phyloP scores from a whole-genome alignment of 1,140 invertebrate genomes.

The Acyrthosiphon pisum region DNA sequence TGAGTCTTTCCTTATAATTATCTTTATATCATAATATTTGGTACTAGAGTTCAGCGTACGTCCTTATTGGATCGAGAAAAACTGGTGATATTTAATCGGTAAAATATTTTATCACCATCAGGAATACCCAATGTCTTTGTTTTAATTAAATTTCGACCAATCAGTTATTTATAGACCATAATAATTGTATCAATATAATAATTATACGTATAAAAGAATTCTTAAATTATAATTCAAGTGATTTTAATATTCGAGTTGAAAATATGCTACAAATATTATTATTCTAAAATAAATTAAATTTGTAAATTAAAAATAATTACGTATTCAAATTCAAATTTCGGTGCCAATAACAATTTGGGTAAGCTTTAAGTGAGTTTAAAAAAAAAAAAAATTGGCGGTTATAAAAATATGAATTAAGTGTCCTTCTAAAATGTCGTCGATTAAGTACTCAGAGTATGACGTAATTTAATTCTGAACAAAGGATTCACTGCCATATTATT shows the following conservation, averaged over 20 bases:
- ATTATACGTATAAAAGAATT: background rate
- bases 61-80: background rate
- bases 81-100: slow-evolving; percentile 6
- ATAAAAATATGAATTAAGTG: slow-evolving; percentile 9
- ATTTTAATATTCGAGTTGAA: background rate
- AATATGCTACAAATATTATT: slow-evolving; percentile 9
- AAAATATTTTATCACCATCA: background rate
- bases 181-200: background rate
- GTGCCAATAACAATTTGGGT: background rate
- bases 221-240: slow-evolving; percentile 4
- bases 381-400: background rate
- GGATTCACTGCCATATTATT: slow-evolving; percentile 19
- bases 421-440: slow-evolving; percentile 10
- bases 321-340: slow-evolving; percentile 26
- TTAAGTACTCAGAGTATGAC: background rate
- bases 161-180: background rate
- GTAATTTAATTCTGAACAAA: slow-evolving; percentile 5
- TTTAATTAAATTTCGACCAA: background rate
- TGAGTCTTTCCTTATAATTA: slow-evolving; percentile 27
- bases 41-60: background rate
- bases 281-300: slow-evolving; percentile 35
- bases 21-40: slow-evolving; percentile 27
- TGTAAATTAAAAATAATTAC: slow-evolving; percentile 9
- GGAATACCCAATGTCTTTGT: background rate
- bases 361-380: background rate